phyloP scores from a whole-genome alignment of 2,113 vertebrate species.

The Anas platyrhynchos region DNA sequence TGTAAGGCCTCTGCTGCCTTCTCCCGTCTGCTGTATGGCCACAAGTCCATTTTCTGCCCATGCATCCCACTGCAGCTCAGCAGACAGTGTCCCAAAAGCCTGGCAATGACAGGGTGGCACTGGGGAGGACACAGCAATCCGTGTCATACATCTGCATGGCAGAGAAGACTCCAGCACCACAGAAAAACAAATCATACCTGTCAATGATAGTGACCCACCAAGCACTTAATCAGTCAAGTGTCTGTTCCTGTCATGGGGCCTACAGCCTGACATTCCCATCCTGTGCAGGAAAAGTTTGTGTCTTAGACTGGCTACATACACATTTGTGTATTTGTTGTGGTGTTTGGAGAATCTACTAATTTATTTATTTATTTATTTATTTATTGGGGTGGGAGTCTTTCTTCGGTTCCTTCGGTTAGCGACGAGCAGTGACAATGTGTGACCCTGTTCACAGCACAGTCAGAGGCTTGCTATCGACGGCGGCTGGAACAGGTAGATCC shows the following conservation, averaged over 20 bases:
- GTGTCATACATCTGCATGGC: background rate
- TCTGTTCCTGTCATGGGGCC: background rate
- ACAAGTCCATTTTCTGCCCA: background rate
- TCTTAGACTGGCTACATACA: background rate
- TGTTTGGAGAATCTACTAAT: background rate
- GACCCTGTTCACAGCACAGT: background rate
- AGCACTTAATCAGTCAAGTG: background rate
- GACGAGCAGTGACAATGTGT: fast-evolving
- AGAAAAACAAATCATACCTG: background rate
- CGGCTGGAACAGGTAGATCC: background rate
- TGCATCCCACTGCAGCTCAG: background rate
- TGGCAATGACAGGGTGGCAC: fast-evolving
- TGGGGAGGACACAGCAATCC: background rate
- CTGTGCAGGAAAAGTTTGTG: background rate
- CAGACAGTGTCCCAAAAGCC: background rate
- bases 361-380: no score
- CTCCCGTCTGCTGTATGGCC: background rate
- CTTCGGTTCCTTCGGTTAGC: background rate
- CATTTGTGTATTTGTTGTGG: background rate
- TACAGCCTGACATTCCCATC: background rate
- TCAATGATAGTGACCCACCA: background rate
- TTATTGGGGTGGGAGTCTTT: background rate
- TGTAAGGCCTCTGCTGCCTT: background rate
- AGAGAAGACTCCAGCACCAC: background rate
- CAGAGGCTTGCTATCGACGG: background rate